These are phyloP conservation scores for Salvelinus fontinalis DNA, from an alignment of 2,113 vertebrate genomes.

Conservation along the genomic window DNA sequence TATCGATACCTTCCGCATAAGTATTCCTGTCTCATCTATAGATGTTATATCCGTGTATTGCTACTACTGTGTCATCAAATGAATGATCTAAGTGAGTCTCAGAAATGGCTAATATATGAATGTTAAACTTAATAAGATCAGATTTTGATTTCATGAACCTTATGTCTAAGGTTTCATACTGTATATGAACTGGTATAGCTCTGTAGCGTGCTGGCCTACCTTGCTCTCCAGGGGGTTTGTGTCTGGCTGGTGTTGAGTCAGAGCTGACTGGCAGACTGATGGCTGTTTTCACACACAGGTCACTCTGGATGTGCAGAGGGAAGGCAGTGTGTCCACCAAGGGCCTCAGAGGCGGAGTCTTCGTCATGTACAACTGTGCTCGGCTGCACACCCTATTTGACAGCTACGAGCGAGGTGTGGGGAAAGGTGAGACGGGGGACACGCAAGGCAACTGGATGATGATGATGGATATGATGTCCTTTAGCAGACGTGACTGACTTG, in stretches of 20 bases:
- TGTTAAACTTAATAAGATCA: no score
- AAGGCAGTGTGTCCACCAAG: constrained; percentile 85
- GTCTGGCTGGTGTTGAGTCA: not conserved
- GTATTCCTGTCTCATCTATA: no score
- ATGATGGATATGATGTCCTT: not conserved
- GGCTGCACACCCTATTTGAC: constrained; percentile 92
- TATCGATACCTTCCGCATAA: no score
- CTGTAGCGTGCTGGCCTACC: no score
- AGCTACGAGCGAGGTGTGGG: constrained; percentile 82
- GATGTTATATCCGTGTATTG: no score
- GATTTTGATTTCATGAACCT: no score
- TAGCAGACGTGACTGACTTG: not conserved
- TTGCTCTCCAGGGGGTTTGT: not conserved
- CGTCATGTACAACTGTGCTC: constrained; percentile 97
- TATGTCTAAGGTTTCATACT: no score
- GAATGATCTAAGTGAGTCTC: no score
- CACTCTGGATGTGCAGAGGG: constrained; percentile 80
- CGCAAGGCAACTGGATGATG: not conserved
- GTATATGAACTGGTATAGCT: not conserved
- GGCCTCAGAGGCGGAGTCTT: constrained; percentile 92
- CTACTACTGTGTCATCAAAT: no score
- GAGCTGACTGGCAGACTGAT: constrained; percentile 44
- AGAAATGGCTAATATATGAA: no score
- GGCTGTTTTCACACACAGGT: constrained; percentile 72
- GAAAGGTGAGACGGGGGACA: constrained; percentile 66